Evolutionary conservation across 2,888 invertebrate genomes (phyloP).

Genomic region (Macrophya alboannulata): DNA sequence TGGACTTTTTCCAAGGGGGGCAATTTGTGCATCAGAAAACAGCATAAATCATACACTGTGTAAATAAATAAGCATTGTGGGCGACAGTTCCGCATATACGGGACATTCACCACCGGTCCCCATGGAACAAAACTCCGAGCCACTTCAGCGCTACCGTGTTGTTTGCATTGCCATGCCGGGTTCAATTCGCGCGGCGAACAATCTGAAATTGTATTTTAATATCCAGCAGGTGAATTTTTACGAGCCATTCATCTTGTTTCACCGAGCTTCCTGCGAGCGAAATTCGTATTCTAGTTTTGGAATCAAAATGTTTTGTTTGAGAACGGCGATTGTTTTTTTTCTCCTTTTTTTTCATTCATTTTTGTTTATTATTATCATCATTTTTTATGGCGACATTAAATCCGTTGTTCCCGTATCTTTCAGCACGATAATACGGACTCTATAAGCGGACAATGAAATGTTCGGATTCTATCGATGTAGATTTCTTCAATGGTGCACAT

Average conservation of each 20-base stretch:
- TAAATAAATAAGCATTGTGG: slow-evolving; percentile 63
- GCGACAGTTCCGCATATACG: slow-evolving; percentile 58
- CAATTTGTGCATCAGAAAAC: slow-evolving; percentile 60
- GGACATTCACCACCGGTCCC: slow-evolving; percentile 27
- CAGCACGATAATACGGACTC: background rate
- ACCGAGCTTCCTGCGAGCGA: slow-evolving; percentile 30
- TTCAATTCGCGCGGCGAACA: slow-evolving; percentile 27
- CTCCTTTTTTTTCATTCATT: background rate
- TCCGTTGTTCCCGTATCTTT: background rate
- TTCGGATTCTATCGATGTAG: slow-evolving; percentile 28
- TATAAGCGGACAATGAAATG: slow-evolving; percentile 2
- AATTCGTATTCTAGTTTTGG: background rate
- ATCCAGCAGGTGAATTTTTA: slow-evolving; percentile 51
- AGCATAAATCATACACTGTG: slow-evolving; percentile 60
- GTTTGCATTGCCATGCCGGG: slow-evolving; percentile 44
- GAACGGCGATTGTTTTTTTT: background rate
- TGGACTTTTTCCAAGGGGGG: slow-evolving; percentile 53
- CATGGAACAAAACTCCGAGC: slow-evolving; percentile 25
- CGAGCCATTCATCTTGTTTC: slow-evolving; percentile 52
- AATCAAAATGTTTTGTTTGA: slow-evolving; percentile 32
- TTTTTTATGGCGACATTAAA: background rate
- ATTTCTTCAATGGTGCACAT: slow-evolving; percentile 14
- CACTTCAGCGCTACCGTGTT: slow-evolving; percentile 39
- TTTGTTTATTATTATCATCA: background rate
- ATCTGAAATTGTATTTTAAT: slow-evolving; percentile 55